These are phyloP conservation scores for Hemibagrus wyckioides DNA, from an alignment of 2,113 vertebrate genomes.

Conservation along the genomic window DNA sequence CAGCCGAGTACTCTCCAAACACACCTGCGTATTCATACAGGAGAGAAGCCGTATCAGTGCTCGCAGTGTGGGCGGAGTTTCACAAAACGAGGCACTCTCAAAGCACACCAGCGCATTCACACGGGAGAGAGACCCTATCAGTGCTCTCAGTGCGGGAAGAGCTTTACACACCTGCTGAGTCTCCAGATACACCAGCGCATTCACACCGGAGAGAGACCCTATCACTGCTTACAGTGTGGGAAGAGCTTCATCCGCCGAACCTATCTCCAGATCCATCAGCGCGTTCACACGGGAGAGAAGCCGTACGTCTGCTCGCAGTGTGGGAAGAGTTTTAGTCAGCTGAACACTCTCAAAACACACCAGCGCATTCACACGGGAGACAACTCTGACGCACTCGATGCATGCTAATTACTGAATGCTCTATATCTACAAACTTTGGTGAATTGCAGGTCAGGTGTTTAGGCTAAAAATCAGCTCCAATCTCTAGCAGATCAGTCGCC, in stretches of 20 bases:
- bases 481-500: background rate
- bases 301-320: constrained; percentile 8
- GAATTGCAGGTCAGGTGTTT: background rate
- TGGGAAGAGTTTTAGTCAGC: background rate
- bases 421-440: too few relatives aligned
- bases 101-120: constrained; percentile 10
- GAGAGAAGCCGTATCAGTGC: constrained; percentile 13
- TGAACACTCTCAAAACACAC: background rate
- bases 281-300: constrained; percentile 7
- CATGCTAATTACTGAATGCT: background rate
- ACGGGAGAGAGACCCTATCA: constrained; percentile 20
- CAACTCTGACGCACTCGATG: background rate
- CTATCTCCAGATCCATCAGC: background rate
- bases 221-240: constrained; percentile 8
- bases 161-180: background rate
- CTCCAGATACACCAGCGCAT: constrained; percentile 9
- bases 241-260: constrained; percentile 1
- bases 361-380: background rate
- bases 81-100: background rate
- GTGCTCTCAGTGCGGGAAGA: background rate
- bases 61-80: constrained; percentile 7
- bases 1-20: background rate
- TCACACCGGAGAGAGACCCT: background rate
- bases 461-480: background rate
- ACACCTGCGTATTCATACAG: background rate